A percentile compares a stretch with the other conserved stretches of the same genome.
phyloP scores from a whole-genome alignment of 2,797 vertebrate species.

The Gymnothorax javanicus region DNA sequence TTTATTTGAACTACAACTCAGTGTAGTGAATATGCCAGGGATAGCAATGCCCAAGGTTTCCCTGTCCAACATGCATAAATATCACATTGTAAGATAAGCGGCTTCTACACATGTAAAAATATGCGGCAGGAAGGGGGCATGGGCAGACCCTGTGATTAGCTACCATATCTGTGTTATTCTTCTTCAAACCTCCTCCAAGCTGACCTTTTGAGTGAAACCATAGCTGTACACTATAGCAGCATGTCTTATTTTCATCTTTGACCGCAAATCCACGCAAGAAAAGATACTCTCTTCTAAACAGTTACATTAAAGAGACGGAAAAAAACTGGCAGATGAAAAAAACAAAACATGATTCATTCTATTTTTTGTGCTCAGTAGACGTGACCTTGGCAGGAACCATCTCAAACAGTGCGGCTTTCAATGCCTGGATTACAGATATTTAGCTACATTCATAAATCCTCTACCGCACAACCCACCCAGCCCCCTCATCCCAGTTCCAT shows the following conservation, averaged over 20 bases:
- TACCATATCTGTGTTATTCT: not conserved
- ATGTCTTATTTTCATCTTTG: not conserved
- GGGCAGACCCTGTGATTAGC: not conserved
- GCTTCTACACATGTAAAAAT: not conserved
- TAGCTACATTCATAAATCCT: conserved; percentile 47
- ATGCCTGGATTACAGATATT: conserved; percentile 62
- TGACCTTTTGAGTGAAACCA: conserved; percentile 1
- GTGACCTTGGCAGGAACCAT: conserved; percentile 46
- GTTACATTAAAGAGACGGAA: not conserved
- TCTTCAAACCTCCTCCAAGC: not conserved
- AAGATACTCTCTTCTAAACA: not conserved
- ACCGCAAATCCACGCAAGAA: not conserved
- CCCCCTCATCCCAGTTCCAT: not conserved
- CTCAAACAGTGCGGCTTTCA: conserved; percentile 45
- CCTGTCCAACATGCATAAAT: not conserved
- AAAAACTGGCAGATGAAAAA: not conserved
- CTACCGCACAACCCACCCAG: conserved; percentile 33
- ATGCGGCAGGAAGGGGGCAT: not conserved
- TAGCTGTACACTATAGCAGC: not conserved
- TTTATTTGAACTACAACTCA: not conserved
- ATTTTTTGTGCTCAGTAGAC: not conserved
- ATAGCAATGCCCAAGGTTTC: not conserved
- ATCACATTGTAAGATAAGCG: conserved; percentile 2
- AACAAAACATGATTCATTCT: not conserved
- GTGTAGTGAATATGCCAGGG: not conserved